These are phyloP conservation scores for Xestoiulus laeticollis DNA, from an alignment of 2,888 invertebrate species.

Conservation along the genomic window DNA sequence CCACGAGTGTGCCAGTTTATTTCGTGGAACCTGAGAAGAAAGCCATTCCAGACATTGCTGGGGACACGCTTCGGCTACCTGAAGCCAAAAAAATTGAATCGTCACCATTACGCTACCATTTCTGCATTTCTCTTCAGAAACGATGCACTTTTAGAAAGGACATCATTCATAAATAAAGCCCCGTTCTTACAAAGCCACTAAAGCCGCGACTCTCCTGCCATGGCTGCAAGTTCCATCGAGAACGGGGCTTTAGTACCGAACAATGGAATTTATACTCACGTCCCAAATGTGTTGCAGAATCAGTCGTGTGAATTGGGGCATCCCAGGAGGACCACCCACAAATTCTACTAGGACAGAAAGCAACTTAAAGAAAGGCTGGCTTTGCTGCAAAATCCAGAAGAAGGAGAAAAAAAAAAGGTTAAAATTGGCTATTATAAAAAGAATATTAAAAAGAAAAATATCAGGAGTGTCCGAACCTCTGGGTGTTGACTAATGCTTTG, in stretches of 20 bases:
- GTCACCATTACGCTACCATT: no score
- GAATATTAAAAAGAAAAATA: not conserved
- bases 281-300: conserved; percentile 86
- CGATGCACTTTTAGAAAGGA: no score
- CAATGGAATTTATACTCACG: no score
- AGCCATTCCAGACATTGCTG: conserved; percentile 94
- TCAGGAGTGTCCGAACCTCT: conserved; percentile 72
- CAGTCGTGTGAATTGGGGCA: conserved; percentile 90
- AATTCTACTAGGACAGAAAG: conserved; percentile 86
- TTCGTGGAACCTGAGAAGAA: conserved; percentile 72
- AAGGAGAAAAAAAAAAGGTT: conserved; percentile 40
- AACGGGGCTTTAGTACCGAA: no score
- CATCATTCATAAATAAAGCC: no score
- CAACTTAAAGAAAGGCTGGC: conserved; percentile 91
- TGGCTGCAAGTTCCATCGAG: no score
- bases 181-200: no score
- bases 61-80: conserved; percentile 83
- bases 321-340: conserved; percentile 76
- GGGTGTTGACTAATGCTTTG: conserved; percentile 89
- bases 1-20: conserved; percentile 90
- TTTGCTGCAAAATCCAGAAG: conserved; percentile 69
- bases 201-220: no score
- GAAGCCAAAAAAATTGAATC: no score
- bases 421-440: conserved; percentile 39
- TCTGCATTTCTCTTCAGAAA: no score